Conservation (phyloP, 92 coral and sea anemone genomes). For the Anthopleura xanthogrammica region DNA sequence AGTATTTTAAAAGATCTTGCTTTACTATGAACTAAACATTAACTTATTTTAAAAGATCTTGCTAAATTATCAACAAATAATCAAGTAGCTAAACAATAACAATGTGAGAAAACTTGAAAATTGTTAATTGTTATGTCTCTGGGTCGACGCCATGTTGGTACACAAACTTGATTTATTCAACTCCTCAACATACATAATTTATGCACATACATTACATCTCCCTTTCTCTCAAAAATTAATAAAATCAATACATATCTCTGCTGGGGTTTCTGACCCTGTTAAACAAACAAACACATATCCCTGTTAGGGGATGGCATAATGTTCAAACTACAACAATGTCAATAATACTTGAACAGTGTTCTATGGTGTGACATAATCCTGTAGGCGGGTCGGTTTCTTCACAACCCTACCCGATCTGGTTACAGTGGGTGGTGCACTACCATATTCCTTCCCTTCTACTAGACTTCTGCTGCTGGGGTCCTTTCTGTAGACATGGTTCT, state of each 20-base stretch:
- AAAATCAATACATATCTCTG: too few species aligned
- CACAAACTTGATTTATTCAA: not conserved
- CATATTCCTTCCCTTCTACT: not conserved
- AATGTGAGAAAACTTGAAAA: too few species aligned
- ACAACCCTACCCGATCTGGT: not conserved
- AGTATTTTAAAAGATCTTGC: too few species aligned
- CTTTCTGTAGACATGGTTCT: not conserved
- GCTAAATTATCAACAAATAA: too few species aligned
- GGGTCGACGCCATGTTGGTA: not conserved
- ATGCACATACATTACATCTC: not conserved
- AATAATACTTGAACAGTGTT: not conserved
- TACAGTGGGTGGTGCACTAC: not conserved
- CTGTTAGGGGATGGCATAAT: not conserved
- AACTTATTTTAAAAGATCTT: too few species aligned
- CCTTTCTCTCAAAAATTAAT: not conserved
- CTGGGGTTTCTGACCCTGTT: not conserved
- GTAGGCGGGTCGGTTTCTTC: constrained; percentile 1
- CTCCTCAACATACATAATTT: not conserved
- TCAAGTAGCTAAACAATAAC: too few species aligned
- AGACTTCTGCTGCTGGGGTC: not conserved
- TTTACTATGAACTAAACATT: too few species aligned
- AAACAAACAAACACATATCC: not conserved
- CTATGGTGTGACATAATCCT: not conserved
- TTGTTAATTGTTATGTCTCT: not conserved
- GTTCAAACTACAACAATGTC: not conserved